These are phyloP conservation scores for Homalodisca vitripennis DNA, from an alignment of 1,140 invertebrate genomes.

Conservation along the genomic window DNA sequence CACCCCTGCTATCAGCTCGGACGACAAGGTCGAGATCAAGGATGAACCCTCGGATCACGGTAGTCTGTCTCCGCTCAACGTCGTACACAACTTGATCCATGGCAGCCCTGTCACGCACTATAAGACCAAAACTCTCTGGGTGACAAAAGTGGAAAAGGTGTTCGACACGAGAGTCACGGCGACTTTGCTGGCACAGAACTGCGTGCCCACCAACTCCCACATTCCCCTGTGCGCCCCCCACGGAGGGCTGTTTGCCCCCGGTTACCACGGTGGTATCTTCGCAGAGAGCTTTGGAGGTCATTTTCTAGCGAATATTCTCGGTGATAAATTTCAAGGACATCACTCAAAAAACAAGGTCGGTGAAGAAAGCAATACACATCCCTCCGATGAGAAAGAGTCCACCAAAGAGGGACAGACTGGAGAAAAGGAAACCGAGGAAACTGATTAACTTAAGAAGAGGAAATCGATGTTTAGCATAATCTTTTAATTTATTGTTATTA, in stretches of 20 bases:
- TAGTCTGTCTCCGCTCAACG: not conserved
- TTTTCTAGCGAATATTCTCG: no score
- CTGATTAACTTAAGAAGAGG: no score
- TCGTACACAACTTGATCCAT: constrained; percentile 5
- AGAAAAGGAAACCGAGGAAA: no score
- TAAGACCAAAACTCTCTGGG: constrained; percentile 40
- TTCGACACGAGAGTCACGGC: constrained; percentile 43
- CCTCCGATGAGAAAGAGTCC: no score
- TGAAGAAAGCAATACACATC: no score
- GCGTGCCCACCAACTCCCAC: constrained; percentile 38
- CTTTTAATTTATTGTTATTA: no score
- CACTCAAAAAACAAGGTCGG: no score
- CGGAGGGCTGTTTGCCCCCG: not conserved
- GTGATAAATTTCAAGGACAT: no score
- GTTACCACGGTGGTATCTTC: not conserved
- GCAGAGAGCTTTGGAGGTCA: not conserved
- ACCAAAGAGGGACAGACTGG: no score
- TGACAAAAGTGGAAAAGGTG: constrained; percentile 45
- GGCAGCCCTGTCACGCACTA: constrained; percentile 7
- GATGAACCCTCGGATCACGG: not conserved
- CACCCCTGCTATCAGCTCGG: not conserved
- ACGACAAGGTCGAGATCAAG: not conserved
- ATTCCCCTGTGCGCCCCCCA: constrained; percentile 9
- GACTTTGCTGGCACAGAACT: constrained; percentile 44
- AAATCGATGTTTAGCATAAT: no score